Conservation (phyloP, 92 coral and sea anemone species). For the Umimayanthus kanabou region DNA sequence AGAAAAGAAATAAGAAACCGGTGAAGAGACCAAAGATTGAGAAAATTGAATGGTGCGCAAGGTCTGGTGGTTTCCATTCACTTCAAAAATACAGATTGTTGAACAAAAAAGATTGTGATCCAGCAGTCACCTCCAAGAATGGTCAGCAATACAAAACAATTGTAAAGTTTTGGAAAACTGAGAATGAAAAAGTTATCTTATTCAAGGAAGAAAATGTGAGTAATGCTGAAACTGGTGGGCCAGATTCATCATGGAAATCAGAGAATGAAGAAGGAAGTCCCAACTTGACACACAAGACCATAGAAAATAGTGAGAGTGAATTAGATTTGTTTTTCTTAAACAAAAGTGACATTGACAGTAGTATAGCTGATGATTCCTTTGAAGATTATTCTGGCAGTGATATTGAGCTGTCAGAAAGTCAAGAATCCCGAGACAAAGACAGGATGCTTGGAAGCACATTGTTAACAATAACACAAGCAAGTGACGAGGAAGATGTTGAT, state of each 20-base stretch:
- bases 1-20: constrained; percentile 19
- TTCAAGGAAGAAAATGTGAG: background rate
- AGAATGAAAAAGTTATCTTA: background rate
- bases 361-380: constrained; percentile 32
- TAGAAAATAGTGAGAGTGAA: constrained; percentile 10
- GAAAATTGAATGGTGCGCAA: constrained; percentile 71
- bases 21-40: constrained; percentile 54
- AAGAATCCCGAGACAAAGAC: constrained; percentile 23
- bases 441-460: constrained; percentile 47
- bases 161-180: background rate
- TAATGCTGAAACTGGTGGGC: background rate
- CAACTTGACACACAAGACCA: background rate
- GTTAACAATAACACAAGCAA: constrained; percentile 32
- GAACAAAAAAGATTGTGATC: constrained; percentile 40
- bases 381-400: constrained; percentile 37
- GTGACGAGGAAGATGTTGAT: constrained; percentile 42
- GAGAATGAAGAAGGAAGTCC: no score
- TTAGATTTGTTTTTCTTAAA: background rate
- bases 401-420: constrained; percentile 26
- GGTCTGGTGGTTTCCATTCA: constrained; percentile 57
- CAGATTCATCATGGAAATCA: background rate
- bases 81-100: constrained; percentile 48
- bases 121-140: constrained; percentile 3
- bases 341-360: constrained; percentile 16
- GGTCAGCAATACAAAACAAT: constrained; percentile 15